A percentile compares a stretch with the other conserved stretches of the same genome.
phyloP scores from a whole-genome alignment of 1,140 invertebrate genomes.

The Planococcus citri region DNA sequence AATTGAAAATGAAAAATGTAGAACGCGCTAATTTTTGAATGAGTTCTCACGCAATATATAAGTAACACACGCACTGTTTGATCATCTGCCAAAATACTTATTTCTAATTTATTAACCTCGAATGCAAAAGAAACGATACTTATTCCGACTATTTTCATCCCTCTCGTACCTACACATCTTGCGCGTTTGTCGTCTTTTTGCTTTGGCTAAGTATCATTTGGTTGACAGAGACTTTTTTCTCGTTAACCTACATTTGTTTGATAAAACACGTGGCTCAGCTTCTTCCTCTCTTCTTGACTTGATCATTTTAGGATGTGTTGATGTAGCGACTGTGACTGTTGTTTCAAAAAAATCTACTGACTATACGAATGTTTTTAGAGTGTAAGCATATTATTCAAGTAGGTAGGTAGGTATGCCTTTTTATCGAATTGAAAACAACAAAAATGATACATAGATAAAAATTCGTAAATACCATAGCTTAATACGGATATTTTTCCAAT shows the following conservation, averaged over 20 bases:
- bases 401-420: too few species aligned
- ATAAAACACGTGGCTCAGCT: not conserved
- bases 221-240: constrained; percentile 7
- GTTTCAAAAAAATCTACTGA: too few species aligned
- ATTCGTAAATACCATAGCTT: too few species aligned
- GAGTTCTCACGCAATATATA: not conserved
- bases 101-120: not conserved
- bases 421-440: too few species aligned
- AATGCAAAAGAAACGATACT: not conserved
- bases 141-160: not conserved
- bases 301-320: too few species aligned
- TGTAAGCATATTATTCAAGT: too few species aligned
- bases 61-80: not conserved
- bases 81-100: not conserved
- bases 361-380: too few species aligned
- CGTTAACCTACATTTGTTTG: not conserved
- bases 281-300: too few species aligned
- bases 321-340: too few species aligned
- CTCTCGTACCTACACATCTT: not conserved
- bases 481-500: too few species aligned
- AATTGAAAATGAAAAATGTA: not conserved
- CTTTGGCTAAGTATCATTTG: constrained; percentile 2
- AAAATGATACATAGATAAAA: too few species aligned
- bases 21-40: constrained; percentile 5
- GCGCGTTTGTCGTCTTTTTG: not conserved